Base-by-base conservation (phyloP, 2,113 vertebrate species). In the Ciconia maguari region DNA sequence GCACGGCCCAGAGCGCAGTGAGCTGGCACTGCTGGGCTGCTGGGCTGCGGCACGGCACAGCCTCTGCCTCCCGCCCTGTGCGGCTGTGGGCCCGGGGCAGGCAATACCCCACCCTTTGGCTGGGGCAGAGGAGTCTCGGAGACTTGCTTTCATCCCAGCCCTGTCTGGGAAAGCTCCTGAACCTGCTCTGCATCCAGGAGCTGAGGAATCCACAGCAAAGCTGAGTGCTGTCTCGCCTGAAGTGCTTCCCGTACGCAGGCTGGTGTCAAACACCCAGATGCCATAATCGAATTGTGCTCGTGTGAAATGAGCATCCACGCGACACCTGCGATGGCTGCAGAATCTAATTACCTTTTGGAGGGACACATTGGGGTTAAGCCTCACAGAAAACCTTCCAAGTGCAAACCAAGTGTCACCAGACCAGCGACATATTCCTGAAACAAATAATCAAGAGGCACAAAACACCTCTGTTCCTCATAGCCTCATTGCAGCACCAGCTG, bases 151-250 rank as follows among this genome's bases (percentile, higher is more conserved):
- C 81, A 83, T 96, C 96, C 81, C 89, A 65, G 93, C 77, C 61
- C 70, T 58, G 89, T 86, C 93, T 96, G 96, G 90, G 82, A 90
- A 90, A 93, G 90, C 92, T 95, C 90, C 80, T 32, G 80, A 75
- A 84, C 69, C 89, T 87, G 69, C 89, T 89, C 48, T 7, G 80
- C 1, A 2, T 65, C 83, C 15, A 0, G n/a, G 58, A 72, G 65
- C 0, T 0, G 74, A 65, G 66, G 61, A 85, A 71, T 22, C 20
- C n/a, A 2, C 57, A 20, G 93, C 70, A 24, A 12, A 91, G 69
- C 60, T 2, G 32, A 32, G 72, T 0, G 38, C 13, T 36, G 72
- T 36, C 60, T 86, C 1, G 1, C 61, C n/a, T 22, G 16, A 17
- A 49, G 72, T 3, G 68, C 42, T 70, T 81, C 46, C 58, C 6